Evolutionary conservation across 2,888 invertebrate genomes (phyloP).

Genomic region (Cephus pulcher): DNA sequence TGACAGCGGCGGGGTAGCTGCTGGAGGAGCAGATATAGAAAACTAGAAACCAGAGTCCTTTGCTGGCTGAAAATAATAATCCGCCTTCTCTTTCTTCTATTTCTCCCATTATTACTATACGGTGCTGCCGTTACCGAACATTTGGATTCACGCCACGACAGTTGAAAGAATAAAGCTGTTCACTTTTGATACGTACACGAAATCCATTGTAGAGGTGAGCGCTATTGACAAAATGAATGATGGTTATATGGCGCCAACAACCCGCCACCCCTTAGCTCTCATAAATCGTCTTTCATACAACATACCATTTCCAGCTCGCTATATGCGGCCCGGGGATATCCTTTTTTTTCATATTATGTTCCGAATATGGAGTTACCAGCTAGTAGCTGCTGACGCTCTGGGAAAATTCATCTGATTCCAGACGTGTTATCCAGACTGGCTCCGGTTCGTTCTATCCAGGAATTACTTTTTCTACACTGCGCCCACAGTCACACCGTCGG

Average conservation of each 20-base stretch:
- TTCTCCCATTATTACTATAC: background rate
- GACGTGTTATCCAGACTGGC: background rate
- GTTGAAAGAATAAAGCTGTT: conserved; percentile 57
- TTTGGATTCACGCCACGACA: conserved; percentile 52
- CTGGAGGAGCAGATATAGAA: too few relatives aligned
- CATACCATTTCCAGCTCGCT: conserved; percentile 9
- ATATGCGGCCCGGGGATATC: conserved; percentile 19
- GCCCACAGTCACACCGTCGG: background rate
- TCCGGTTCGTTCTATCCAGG: background rate
- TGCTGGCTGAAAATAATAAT: conserved; percentile 7
- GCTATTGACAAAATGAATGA: conserved; percentile 61
- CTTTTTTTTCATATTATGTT: conserved; percentile 17
- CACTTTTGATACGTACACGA: conserved; percentile 46
- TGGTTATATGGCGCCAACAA: conserved; percentile 57
- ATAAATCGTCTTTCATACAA: conserved; percentile 53
- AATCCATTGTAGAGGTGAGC: conserved; percentile 53
- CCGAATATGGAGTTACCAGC: conserved; percentile 4
- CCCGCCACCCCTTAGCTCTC: conserved; percentile 42
- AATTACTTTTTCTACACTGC: background rate
- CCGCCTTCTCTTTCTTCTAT: background rate
- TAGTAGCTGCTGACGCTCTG: background rate
- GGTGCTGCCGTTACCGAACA: conserved; percentile 17
- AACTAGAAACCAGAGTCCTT: background rate
- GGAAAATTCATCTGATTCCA: background rate
- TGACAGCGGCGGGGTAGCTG: background rate